Percentiles rank a stretch among this genome's conserved stretches.
Evolutionary conservation across 2,888 invertebrate species (phyloP).

Genomic region (Leptopilina drosophilae): DNA sequence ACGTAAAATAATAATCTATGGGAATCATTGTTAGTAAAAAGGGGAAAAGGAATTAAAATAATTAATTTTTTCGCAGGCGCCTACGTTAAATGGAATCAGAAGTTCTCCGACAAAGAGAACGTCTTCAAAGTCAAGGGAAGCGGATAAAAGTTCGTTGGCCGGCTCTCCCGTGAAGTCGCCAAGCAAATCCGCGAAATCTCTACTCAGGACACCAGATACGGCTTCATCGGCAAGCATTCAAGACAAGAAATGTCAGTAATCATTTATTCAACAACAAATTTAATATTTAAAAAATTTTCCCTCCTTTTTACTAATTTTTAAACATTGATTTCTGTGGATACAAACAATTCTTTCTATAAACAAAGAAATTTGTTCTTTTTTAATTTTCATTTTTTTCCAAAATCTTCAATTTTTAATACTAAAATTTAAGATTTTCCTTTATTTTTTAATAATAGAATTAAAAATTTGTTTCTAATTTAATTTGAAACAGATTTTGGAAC

Average conservation of each 20-base stretch:
- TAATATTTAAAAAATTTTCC: neutral
- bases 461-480: too few species aligned
- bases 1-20: too few species aligned
- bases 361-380: too few species aligned
- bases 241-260: slow-evolving; percentile 85
- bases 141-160: slow-evolving; percentile 77
- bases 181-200: slow-evolving; percentile 80
- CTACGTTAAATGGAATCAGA: slow-evolving; percentile 82
- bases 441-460: too few species aligned
- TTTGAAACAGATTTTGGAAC: too few species aligned
- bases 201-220: slow-evolving; percentile 86
- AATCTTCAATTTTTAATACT: too few species aligned
- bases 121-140: slow-evolving; percentile 78
- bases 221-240: slow-evolving; percentile 78
- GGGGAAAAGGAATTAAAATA: slow-evolving; percentile 14
- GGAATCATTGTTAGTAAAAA: neutral
- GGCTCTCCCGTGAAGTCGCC: slow-evolving; percentile 79
- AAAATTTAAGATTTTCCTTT: too few species aligned
- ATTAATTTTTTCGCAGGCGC: slow-evolving; percentile 47
- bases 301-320: too few species aligned
- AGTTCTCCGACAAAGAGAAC: slow-evolving; percentile 85
- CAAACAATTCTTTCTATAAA: too few species aligned
- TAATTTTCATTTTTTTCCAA: too few species aligned
- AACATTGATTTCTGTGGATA: too few species aligned
- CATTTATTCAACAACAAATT: neutral